Evolutionary conservation across 1,140 invertebrate genomes (phyloP), one percentile per base, ranked within the genome.

Genomic region (Drosophila pachea): DNA sequence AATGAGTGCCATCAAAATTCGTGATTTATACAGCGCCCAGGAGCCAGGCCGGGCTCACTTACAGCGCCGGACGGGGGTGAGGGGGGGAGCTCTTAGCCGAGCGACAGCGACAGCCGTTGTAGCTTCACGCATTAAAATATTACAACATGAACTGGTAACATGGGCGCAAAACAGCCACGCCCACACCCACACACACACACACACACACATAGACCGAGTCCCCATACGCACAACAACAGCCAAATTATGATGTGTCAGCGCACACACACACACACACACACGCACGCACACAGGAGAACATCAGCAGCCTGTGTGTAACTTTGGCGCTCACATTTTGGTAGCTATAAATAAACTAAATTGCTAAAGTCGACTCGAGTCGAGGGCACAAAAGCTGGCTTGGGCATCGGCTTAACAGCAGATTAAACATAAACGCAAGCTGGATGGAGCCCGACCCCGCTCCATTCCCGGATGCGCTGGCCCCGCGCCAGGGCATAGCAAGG

Each of bases 261-360:
- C 55, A 64, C 62, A 50, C 14, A 36, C 29, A 42, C 14, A 56
- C 29, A 43, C 54, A 45, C 38, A 32, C 29, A 32, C 29, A 43
- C 52, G 22, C 36, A n/a, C 5, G 12, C 9, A 56, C 11, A 33
- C 12, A 59, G 7, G 58, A 52, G 32, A 58, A 43, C 31, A 53
- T 47, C 68, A 49, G 45, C 48, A 82, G 67, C 71, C 68, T 73
- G 75, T 70, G 16, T 66, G 48, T 58, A 60, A 66, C 68, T 59
- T 71, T 52, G 66, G 43, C 56, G 78, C 78, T 83, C 75, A 78
- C 75, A 83, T 82, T 83, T 82, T 72, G 78, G 55, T 62, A 73
- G 78, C 78, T 83, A 83, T 83, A 83, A 83, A 83, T 83, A 83
- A 84, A 83, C 75, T 83, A 84, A 83, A 83, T 83, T 78, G 75